Evolutionary conservation across 1,140 invertebrate species (phyloP).

Genomic region (Brachystomella parvula): DNA sequence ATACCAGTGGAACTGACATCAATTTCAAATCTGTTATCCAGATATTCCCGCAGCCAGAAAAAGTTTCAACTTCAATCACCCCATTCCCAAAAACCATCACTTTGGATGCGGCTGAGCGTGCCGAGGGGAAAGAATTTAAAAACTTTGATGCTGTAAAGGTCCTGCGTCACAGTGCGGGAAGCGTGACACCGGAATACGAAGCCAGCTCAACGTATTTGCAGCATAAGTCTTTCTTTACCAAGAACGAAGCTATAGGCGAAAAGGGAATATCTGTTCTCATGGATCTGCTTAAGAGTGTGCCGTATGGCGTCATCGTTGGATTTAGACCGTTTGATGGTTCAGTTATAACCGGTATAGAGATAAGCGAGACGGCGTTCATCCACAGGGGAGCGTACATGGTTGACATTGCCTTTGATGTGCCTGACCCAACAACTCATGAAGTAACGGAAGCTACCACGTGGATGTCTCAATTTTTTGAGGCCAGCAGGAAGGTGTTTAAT

Average conservation of each 20-base stretch:
- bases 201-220: too few species aligned
- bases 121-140: too few species aligned
- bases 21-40: not conserved
- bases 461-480: not conserved
- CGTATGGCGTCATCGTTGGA: not conserved
- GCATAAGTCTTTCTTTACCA: too few species aligned
- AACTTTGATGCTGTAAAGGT: too few species aligned
- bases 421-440: not conserved
- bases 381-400: not conserved
- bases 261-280: too few species aligned
- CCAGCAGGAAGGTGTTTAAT: not conserved
- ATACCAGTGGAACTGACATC: not conserved
- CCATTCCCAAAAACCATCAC: not conserved
- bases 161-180: too few species aligned
- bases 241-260: too few species aligned
- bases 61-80: not conserved
- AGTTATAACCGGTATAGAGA: too few species aligned
- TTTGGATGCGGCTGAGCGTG: too few species aligned
- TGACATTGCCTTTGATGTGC: not conserved
- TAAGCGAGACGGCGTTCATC: conserved; percentile 2
- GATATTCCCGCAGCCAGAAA: not conserved
- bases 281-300: not conserved
- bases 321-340: not conserved
- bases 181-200: too few species aligned
- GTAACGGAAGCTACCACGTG: not conserved